Base-by-base conservation (phyloP, 53 echinoderm and acorn worm species). In the Astropecten irregularis region DNA sequence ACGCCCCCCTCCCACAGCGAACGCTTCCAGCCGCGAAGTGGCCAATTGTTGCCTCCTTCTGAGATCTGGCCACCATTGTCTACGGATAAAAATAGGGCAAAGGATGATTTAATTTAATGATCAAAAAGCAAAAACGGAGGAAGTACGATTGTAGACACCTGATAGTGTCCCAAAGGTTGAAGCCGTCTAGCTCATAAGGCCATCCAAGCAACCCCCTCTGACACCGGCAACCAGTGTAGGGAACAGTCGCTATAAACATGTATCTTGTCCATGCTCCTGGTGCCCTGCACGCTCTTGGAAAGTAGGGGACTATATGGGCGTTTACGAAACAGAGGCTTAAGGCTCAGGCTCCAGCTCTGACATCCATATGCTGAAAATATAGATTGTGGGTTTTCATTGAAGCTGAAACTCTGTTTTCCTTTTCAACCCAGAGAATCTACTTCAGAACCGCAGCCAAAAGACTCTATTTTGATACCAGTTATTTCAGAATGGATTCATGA, bases 221-320 rank as follows among this genome's bases (percentile, higher is more conserved):
- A 95, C 37, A 21, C 92, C 92, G 27, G 85, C 62, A 0, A 94
- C 95, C 32, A 94, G 76, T 5, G 95, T 94, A 20, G 95, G 95
- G 27, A 88, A 86, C 95, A 94, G 77, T 94, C 95, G 69, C 95
- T 94, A n/a, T n/a, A n/a, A n/a, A 94, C 86, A 65, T 94, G 91
- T 18, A 89, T 83, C n/a, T 91, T 58, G 48, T 88, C 89, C 38
- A 52, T 88, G 62, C 77, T 94, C 55, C 82, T 65, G 2, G 91
- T 89, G 22, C 95, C 95, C 66, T 73, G 65, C n/a, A 91, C 83
- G n/a, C 50, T 62, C 20, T 48, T 61, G 22, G 91, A 83, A 53
- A 94, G 36, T 21, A 94, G 61, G 13, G 86, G 89, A 71, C 95
- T 89, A 74, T n/a, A n/a, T n/a, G n/a, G n/a, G n/a, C n/a, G n/a